Conservation (phyloP, 2,888 invertebrate species). For the Pandemis corylana region DNA sequence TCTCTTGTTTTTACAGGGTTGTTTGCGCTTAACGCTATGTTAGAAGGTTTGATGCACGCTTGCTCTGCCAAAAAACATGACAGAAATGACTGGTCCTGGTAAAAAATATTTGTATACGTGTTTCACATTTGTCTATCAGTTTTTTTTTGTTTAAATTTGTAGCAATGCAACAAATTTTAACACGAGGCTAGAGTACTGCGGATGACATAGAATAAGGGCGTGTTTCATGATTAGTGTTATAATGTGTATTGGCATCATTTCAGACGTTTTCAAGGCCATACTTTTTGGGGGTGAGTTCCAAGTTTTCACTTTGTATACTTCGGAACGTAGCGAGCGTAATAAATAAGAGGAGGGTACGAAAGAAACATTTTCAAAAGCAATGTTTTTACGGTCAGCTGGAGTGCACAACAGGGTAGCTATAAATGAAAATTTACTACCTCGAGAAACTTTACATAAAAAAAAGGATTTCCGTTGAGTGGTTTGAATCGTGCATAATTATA, state of each 20-base stretch:
- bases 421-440: conserved; percentile 22
- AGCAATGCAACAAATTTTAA: too few relatives aligned
- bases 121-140: too few relatives aligned
- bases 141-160: too few relatives aligned
- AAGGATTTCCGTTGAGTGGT: conserved; percentile 53
- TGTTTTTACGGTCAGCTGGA: conserved; percentile 4
- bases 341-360: conserved; percentile 7
- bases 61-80: too few relatives aligned
- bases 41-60: too few relatives aligned
- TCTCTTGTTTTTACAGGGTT: not conserved
- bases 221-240: too few relatives aligned
- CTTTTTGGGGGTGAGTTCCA: not conserved
- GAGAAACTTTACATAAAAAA: conserved; percentile 24
- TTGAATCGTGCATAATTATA: conserved; percentile 63
- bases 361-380: not conserved
- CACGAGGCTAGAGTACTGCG: too few relatives aligned
- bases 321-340: not conserved
- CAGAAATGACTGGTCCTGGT: too few relatives aligned
- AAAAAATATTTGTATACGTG: too few relatives aligned
- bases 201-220: too few relatives aligned
- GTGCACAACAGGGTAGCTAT: conserved; percentile 20
- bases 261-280: not conserved
- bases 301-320: not conserved
- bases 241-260: not conserved
- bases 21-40: not conserved